Evolutionary conservation across 92 coral and sea anemone genomes (phyloP).

Genomic region (Porites evermanni): DNA sequence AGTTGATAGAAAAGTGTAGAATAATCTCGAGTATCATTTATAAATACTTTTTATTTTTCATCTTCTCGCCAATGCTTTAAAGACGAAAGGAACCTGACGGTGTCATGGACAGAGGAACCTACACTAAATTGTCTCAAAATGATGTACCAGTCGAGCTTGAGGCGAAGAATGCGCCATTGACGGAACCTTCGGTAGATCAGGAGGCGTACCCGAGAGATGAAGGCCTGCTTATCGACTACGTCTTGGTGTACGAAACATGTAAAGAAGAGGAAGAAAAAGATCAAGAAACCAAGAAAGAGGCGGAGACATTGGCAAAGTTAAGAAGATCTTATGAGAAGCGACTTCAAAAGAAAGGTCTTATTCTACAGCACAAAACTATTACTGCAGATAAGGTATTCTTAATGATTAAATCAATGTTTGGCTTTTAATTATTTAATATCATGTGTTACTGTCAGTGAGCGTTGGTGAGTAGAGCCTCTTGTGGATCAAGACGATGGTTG

Average conservation of each 20-base stretch:
- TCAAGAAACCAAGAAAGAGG: conserved; percentile 46
- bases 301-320: conserved; percentile 40
- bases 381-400: conserved; percentile 54
- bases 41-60: neutral
- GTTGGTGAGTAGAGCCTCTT: too few relatives aligned
- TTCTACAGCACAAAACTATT: conserved; percentile 49
- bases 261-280: conserved; percentile 71
- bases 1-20: too few relatives aligned
- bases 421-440: too few relatives aligned
- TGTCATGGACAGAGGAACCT: conserved; percentile 40
- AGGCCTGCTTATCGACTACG: conserved; percentile 64
- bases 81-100: neutral
- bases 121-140: conserved; percentile 12
- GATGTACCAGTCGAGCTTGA: conserved; percentile 14
- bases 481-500: too few relatives aligned
- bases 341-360: conserved; percentile 62
- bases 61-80: conserved; percentile 24
- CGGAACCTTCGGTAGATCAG: neutral
- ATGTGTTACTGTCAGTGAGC: too few relatives aligned
- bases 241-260: conserved; percentile 68
- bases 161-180: conserved; percentile 1
- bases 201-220: conserved; percentile 15
- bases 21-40: neutral
- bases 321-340: conserved; percentile 62
- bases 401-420: neutral